Base-by-base conservation (phyloP, 2,113 vertebrate species). In the Circaetus gallicus region DNA sequence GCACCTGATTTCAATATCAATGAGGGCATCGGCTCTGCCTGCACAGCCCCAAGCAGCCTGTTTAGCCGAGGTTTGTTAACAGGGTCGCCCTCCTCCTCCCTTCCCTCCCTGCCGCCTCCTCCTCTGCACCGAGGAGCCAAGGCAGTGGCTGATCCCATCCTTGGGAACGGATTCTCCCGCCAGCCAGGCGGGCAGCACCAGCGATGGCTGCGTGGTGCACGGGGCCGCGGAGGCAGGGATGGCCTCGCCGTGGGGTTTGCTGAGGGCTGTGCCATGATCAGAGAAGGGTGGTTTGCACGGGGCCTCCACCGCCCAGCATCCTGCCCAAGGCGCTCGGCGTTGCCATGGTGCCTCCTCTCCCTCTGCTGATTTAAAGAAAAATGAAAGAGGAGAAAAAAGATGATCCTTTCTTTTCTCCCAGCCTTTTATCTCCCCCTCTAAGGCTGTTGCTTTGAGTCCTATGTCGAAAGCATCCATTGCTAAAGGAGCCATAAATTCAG, bases 1-100 rank as follows among this genome's bases (percentile, higher is more conserved):
- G 98, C 93, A 26, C 96, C 96, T 97, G 95, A 98, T 98, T 99
- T 98, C 98, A 99, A 98, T 99, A 98, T 98, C 98, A 99, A 99
- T 98, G 97, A 90, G 85, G 82, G 58, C 62, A 58, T 76, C 14
- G 18, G 73, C 87, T 79, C 53, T 93, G 95, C 77, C 86, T 36
- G 55, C 58, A 18, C 28, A 81, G 92, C 77, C 15, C 13, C 47
- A 1, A 78, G 92, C 84, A 34, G 95, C 94, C 97, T 98, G 97
- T 85, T 97, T 97, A 98, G 94, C 74, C 0, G 9, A 49, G 81
- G 90, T 97, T 98, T 98, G 98, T 98, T 98, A 99, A 99, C 97
- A 98, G 98, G 89, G 95, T 94, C 36, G 34, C 97, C 76, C 93
- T 93, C 95, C 97, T 97, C 92, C 84, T 95, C 95, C 59, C 67